A percentile compares a stretch with the other conserved stretches of the same genome.
Evolutionary conservation across 92 coral and sea anemone genomes (phyloP).

Genomic region (Diadumene lineata): DNA sequence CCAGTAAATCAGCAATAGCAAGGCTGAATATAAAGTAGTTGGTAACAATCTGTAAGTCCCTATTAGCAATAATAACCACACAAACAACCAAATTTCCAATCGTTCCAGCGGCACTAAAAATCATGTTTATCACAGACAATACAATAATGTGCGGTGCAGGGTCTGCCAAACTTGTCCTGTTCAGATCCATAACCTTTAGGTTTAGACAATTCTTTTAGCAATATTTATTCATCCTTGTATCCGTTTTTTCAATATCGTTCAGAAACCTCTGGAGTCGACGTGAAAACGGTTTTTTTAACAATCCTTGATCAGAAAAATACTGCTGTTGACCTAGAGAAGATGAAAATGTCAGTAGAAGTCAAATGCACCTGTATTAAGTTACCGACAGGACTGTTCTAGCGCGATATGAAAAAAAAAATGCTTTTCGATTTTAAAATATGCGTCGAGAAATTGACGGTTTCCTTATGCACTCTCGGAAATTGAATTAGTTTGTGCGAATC

Average conservation of each 20-base stretch:
- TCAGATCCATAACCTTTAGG: constrained; percentile 15
- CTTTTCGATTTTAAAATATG: background rate
- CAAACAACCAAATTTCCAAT: constrained; percentile 79
- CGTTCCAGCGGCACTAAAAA: constrained; percentile 74
- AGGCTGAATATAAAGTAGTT: constrained; percentile 82
- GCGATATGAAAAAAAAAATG: constrained; percentile 18
- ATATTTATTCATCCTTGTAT: background rate
- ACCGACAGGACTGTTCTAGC: constrained; percentile 12
- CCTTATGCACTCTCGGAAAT: background rate
- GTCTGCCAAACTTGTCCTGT: constrained; percentile 26
- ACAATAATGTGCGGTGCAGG: constrained; percentile 48
- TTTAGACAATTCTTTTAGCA: background rate
- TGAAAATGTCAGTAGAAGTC: constrained; percentile 22
- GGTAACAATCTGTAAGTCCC: constrained; percentile 67
- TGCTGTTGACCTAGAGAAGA: constrained; percentile 23
- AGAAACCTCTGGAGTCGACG: no score
- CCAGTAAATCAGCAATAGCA: constrained; percentile 87
- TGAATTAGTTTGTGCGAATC: background rate
- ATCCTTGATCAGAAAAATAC: background rate
- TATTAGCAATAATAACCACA: constrained; percentile 53
- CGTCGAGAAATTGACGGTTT: background rate
- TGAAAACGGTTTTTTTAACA: no score
- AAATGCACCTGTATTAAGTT: constrained; percentile 35
- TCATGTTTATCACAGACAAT: constrained; percentile 67
- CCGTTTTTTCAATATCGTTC: no score